Evolutionary conservation across 2,797 vertebrate species (phyloP).

Genomic region (Chrosomus eos): DNA sequence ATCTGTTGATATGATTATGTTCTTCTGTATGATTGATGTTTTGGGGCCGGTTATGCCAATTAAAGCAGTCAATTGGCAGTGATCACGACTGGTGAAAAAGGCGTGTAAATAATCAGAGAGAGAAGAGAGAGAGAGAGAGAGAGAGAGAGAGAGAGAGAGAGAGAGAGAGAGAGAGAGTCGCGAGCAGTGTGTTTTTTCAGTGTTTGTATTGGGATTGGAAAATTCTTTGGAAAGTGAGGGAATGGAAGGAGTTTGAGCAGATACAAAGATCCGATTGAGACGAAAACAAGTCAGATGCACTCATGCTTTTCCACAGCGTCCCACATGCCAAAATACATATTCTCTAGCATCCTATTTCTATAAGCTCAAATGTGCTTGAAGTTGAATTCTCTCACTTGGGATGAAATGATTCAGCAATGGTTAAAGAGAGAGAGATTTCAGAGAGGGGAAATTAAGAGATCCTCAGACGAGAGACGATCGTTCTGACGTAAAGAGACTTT

Average conservation of each 20-base stretch:
- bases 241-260: conserved; percentile 5
- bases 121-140: too few relatives aligned
- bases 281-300: conserved; percentile 48
- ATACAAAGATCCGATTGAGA: conserved; percentile 50
- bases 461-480: neutral
- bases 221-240: neutral
- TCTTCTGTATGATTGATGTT: too few relatives aligned
- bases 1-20: too few relatives aligned
- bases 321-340: neutral
- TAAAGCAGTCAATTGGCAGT: too few relatives aligned
- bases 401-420: neutral
- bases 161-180: too few relatives aligned
- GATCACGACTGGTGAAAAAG: too few relatives aligned
- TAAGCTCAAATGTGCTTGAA: neutral
- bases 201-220: conserved; percentile 34
- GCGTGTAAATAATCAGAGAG: too few relatives aligned
- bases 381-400: neutral
- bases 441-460: neutral
- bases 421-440: neutral
- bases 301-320: neutral
- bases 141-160: too few relatives aligned
- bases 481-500: conserved; percentile 11
- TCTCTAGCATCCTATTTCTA: too few relatives aligned
- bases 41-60: too few relatives aligned
- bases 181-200: neutral